phyloP scores from a whole-genome alignment of 2,113 vertebrate genomes.

The Poecilia latipinna region DNA sequence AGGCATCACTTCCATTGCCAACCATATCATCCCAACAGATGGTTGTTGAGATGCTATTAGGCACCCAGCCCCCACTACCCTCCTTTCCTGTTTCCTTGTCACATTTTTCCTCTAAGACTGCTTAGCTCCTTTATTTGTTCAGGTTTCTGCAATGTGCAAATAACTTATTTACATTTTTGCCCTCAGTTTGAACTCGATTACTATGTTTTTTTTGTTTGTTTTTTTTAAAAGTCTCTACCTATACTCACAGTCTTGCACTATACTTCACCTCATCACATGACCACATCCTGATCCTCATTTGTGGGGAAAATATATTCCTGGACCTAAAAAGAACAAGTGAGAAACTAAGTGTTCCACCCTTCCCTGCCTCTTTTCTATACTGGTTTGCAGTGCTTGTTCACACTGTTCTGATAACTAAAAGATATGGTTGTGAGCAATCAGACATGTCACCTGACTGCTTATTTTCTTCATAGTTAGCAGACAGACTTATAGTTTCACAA shows the following conservation, averaged over 20 bases:
- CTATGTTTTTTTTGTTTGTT: constrained; percentile 4
- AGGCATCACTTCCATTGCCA: constrained; percentile 61
- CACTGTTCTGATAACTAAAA: constrained; percentile 23
- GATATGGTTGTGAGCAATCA: constrained; percentile 56
- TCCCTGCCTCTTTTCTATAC: not conserved
- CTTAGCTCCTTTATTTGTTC: constrained; percentile 12
- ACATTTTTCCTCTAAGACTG: constrained; percentile 23
- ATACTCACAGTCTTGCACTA: constrained; percentile 14
- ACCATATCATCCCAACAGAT: constrained; percentile 63
- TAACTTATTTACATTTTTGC: not conserved
- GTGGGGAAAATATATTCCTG: constrained; percentile 13
- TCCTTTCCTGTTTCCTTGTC: constrained; percentile 18
- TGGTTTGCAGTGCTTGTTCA: constrained; percentile 18
- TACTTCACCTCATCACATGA: constrained; percentile 30
- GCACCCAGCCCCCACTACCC: constrained; percentile 33
- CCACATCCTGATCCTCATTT: constrained; percentile 20
- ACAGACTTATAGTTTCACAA: constrained; percentile 25
- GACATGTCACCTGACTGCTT: constrained; percentile 58
- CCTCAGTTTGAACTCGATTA: not conserved
- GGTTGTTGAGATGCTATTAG: constrained; percentile 58
- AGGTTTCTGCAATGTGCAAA: constrained; percentile 11
- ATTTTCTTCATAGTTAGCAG: constrained; percentile 36
- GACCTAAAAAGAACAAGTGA: constrained; percentile 5
- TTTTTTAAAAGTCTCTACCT: not conserved
- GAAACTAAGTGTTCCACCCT: not conserved